phyloP scores from a whole-genome alignment of 2,888 invertebrate genomes.

The Callinectes sapidus region DNA sequence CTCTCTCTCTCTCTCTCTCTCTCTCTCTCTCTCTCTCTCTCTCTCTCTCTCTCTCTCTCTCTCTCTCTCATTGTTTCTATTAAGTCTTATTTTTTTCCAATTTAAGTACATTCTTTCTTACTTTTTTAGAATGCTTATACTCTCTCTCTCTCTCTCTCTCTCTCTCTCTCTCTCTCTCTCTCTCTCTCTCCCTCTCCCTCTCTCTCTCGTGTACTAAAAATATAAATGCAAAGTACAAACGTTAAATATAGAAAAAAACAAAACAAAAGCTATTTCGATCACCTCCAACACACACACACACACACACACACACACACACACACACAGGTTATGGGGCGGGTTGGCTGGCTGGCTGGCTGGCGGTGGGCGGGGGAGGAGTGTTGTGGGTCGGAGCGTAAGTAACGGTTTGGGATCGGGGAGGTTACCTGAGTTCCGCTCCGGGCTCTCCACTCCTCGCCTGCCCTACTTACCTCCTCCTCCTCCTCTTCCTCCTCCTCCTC shows the following conservation, averaged over 20 bases:
- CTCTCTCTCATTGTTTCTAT: no score
- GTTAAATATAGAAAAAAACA: neutral
- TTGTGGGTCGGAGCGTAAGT: conserved; percentile 14
- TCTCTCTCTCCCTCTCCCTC: no score
- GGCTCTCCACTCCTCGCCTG: neutral
- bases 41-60: conserved; percentile 6
- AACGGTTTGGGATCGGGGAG: conserved; percentile 16
- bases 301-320: conserved; percentile 17
- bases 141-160: conserved; percentile 42
- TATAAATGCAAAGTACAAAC: no score
- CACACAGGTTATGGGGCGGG: neutral
- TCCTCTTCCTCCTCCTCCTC: no score
- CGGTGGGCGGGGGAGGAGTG: neutral
- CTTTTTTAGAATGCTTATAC: no score
- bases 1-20: conserved; percentile 19
- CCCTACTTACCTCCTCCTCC: no score
- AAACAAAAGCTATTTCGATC: no score
- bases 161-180: neutral
- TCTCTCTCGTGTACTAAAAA: no score
- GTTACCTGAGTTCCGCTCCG: conserved; percentile 26
- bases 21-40: neutral
- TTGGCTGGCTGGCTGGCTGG: neutral
- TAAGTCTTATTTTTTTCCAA: no score
- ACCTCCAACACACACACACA: neutral
- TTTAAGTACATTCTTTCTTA: no score